Conservation (phyloP, 2,888 invertebrate genomes). For the Morpho achilles region DNA sequence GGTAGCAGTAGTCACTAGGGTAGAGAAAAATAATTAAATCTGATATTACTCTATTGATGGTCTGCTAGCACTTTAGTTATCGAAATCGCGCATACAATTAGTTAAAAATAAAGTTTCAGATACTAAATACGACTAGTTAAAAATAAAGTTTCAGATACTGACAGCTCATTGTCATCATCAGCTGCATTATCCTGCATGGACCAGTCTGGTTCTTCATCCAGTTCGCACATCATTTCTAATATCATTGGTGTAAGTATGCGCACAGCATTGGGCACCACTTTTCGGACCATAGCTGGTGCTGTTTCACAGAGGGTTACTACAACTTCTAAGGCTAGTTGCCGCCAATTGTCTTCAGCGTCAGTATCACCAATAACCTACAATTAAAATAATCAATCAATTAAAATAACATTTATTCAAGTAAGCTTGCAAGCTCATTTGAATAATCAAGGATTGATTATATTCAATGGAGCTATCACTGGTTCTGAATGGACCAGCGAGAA, state of each 20-base stretch:
- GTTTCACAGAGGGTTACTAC: constrained; percentile 93
- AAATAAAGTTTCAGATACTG: constrained; percentile 29
- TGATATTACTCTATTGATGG: too few relatives aligned
- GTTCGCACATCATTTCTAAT: constrained; percentile 95
- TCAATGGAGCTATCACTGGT: too few relatives aligned
- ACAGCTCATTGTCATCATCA: constrained; percentile 95
- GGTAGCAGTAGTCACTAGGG: too few relatives aligned
- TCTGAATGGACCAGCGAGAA: too few relatives aligned
- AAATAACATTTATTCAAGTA: too few relatives aligned
- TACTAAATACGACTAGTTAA: neutral
- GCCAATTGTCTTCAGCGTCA: constrained; percentile 89
- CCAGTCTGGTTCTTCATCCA: constrained; percentile 96
- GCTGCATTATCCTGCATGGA: constrained; percentile 90
- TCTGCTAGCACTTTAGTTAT: too few relatives aligned
- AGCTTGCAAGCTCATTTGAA: too few relatives aligned
- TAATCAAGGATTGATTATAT: too few relatives aligned
- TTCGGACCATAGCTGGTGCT: constrained; percentile 97
- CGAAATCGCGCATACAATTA: too few relatives aligned
- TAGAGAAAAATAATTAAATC: too few relatives aligned
- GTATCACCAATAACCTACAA: constrained; percentile 82
- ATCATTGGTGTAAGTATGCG: constrained; percentile 89
- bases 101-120: too few relatives aligned
- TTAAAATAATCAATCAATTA: neutral
- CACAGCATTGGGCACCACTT: constrained; percentile 92
- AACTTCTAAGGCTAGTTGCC: constrained; percentile 94